These are phyloP conservation scores for Lepidochitona cinerea DNA, from an alignment of 2,888 invertebrate species.

Conservation along the genomic window DNA sequence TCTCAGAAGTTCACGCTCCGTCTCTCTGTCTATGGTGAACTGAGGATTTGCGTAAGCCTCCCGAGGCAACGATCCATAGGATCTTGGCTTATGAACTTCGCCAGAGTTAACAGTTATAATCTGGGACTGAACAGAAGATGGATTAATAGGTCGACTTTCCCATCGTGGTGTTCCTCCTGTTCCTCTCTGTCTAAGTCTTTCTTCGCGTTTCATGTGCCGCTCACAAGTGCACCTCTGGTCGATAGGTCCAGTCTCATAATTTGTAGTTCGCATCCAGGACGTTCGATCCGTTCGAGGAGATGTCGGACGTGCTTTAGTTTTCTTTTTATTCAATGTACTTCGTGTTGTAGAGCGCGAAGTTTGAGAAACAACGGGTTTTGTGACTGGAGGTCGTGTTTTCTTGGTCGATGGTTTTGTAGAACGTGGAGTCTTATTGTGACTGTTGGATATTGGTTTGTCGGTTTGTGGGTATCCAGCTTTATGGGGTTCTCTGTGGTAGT, in stretches of 20 bases:
- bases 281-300: neutral
- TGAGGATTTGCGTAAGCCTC: too few species aligned
- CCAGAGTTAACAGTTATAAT: neutral
- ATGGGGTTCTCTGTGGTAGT: too few species aligned
- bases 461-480: too few species aligned
- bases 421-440: too few species aligned
- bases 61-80: neutral
- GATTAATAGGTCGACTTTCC: neutral
- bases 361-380: neutral
- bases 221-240: neutral
- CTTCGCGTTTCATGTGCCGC: neutral
- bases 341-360: neutral
- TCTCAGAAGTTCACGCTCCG: neutral
- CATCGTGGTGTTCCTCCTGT: neutral
- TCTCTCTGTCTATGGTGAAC: too few species aligned
- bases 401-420: neutral
- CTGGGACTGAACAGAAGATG: neutral
- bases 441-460: too few species aligned
- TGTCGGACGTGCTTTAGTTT: neutral
- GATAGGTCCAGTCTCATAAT: neutral
- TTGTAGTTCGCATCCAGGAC: neutral
- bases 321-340: neutral
- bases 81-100: neutral
- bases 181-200: neutral
- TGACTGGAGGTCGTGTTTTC: neutral